Percentiles rank a stretch among this genome's conserved stretches.
Conservation (phyloP, 2,113 vertebrate genomes). For the Melanostigma gelatinosum region DNA sequence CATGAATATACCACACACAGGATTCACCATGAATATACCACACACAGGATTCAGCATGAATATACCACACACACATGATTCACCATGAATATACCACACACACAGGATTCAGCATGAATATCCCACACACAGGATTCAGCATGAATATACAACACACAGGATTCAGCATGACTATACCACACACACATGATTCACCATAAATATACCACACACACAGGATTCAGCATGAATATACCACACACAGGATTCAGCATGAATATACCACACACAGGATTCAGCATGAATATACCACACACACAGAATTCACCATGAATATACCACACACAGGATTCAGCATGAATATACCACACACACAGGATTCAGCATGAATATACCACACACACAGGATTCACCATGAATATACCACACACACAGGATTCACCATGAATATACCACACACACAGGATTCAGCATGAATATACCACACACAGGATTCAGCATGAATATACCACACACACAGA, state of each 20-base stretch:
- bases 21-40: accelerated
- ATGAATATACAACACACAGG: background rate
- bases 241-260: no score
- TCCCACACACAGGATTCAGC: accelerated
- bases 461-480: background rate
- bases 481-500: no score
- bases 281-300: no score
- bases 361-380: background rate
- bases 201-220: accelerated
- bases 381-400: background rate
- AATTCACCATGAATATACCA: background rate
- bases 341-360: background rate
- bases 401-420: background rate
- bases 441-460: background rate
- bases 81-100: accelerated
- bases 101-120: background rate
- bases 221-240: background rate
- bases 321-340: no score
- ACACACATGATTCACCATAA: background rate
- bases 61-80: background rate
- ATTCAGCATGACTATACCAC: no score
- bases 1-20: no score
- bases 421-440: accelerated
- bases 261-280: no score
- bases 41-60: background rate